Conservation (phyloP, 2,113 vertebrate genomes). For the Panthera leo region DNA sequence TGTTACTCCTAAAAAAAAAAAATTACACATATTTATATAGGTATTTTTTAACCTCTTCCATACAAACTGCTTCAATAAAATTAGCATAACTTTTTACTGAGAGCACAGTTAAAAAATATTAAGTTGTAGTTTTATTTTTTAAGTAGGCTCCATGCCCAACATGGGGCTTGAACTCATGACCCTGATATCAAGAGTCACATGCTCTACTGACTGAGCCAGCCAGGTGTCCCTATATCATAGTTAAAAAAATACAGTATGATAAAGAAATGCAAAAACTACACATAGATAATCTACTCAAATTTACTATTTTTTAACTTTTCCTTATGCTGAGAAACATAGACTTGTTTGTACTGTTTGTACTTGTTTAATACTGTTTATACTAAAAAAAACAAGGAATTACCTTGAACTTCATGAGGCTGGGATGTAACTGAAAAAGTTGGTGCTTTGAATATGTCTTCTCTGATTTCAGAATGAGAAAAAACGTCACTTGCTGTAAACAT, state of each 20-base stretch:
- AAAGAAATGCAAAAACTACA: slow-evolving; percentile 31
- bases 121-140: neutral
- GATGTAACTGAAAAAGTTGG: slow-evolving; percentile 86
- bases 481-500: slow-evolving; percentile 75
- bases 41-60: slow-evolving; percentile 40
- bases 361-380: too few species aligned
- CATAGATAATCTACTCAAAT: neutral
- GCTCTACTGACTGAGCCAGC: neutral
- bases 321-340: slow-evolving; percentile 24
- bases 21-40: slow-evolving; percentile 71
- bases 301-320: slow-evolving; percentile 35
- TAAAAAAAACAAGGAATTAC: slow-evolving; percentile 83
- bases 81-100: slow-evolving; percentile 13
- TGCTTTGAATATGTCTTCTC: slow-evolving; percentile 84
- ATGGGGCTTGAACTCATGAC: neutral
- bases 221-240: neutral
- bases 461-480: slow-evolving; percentile 80
- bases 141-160: neutral
- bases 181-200: neutral
- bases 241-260: slow-evolving; percentile 9
- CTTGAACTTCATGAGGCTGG: slow-evolving; percentile 86
- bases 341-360: slow-evolving; percentile 44
- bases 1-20: slow-evolving; percentile 84
- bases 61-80: slow-evolving; percentile 32
- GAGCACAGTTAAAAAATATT: slow-evolving; percentile 8